Percentiles rank a stretch among this genome's conserved stretches.
These are phyloP conservation scores for Heliothis peltigera DNA, from an alignment of 2,888 invertebrate genomes.

Conservation along the genomic window DNA sequence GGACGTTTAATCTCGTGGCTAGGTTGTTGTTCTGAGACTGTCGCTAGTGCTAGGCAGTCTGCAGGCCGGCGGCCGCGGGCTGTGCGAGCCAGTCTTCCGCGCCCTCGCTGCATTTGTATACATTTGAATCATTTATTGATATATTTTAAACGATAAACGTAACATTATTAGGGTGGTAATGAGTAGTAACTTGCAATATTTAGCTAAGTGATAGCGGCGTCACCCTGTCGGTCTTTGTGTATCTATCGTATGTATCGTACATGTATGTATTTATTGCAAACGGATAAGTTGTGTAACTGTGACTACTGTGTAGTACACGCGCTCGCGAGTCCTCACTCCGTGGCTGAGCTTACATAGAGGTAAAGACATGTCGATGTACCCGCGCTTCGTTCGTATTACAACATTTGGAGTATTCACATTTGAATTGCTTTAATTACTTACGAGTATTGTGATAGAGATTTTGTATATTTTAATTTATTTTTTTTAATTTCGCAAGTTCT, in stretches of 20 bases:
- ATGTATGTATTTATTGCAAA: constrained; percentile 78
- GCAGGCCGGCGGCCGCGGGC: constrained; percentile 27
- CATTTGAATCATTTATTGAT: constrained; percentile 79
- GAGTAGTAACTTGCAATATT: constrained; percentile 87
- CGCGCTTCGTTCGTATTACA: constrained; percentile 85
- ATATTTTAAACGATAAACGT: constrained; percentile 78
- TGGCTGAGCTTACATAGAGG: constrained; percentile 63
- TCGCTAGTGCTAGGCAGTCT: constrained; percentile 60
- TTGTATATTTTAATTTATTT: constrained; percentile 90
- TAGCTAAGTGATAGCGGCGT: constrained; percentile 83
- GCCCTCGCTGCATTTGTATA: constrained; percentile 76
- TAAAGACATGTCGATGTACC: constrained; percentile 71
- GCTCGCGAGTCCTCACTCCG: constrained; percentile 61
- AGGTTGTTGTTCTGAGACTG: constrained; percentile 72
- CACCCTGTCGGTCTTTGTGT: constrained; percentile 76
- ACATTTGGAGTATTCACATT: constrained; percentile 89
- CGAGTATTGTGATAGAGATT: constrained; percentile 90
- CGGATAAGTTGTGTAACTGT: constrained; percentile 71
- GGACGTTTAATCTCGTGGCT: constrained; percentile 72
- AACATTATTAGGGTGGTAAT: constrained; percentile 83
- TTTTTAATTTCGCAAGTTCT: constrained; percentile 88
- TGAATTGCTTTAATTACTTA: constrained; percentile 90
- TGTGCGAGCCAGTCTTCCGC: constrained; percentile 68
- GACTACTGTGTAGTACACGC: constrained; percentile 81
- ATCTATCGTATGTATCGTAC: constrained; percentile 73